Conservation (phyloP, 2,113 vertebrate species). For the Polypterus bichir region DNA sequence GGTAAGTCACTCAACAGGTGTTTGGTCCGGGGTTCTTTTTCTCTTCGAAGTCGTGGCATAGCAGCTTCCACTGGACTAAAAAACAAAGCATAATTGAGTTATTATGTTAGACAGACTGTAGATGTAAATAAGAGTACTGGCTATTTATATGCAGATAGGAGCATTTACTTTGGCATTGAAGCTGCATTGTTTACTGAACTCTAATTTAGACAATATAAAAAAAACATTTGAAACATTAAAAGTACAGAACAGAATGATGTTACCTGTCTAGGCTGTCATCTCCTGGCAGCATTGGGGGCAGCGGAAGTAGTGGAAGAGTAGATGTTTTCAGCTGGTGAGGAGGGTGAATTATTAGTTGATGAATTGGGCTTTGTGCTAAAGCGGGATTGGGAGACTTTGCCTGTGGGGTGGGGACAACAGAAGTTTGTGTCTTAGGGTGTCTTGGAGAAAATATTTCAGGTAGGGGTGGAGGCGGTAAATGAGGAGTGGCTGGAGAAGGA, state of each 20-base stretch:
- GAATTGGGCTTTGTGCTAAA: constrained; percentile 54
- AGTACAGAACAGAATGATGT: constrained; percentile 15
- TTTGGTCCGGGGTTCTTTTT: constrained; percentile 75
- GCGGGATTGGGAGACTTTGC: constrained; percentile 62
- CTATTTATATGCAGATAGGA: no score
- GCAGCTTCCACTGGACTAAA: constrained; percentile 80
- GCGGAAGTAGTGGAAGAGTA: constrained; percentile 80
- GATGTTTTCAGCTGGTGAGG: constrained; percentile 79
- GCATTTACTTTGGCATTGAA: no score
- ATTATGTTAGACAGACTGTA: constrained; percentile 20
- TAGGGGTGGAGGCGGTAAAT: constrained; percentile 45
- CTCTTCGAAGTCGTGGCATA: constrained; percentile 71
- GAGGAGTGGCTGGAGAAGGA: constrained; percentile 40
- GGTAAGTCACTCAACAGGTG: constrained; percentile 86
- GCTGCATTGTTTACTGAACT: no score
- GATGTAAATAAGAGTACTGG: neutral
- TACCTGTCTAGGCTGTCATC: constrained; percentile 85
- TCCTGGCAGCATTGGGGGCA: constrained; percentile 81
- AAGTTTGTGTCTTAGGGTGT: constrained; percentile 31
- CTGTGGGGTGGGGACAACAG: constrained; percentile 43
- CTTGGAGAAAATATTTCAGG: constrained; percentile 37
- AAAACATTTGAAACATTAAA: no score
- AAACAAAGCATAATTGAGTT: constrained; percentile 29
- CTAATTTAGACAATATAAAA: no score
- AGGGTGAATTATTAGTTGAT: constrained; percentile 52